Evolutionary conservation across 1,140 invertebrate genomes (phyloP).

Genomic region (Platyscapa corneri): DNA sequence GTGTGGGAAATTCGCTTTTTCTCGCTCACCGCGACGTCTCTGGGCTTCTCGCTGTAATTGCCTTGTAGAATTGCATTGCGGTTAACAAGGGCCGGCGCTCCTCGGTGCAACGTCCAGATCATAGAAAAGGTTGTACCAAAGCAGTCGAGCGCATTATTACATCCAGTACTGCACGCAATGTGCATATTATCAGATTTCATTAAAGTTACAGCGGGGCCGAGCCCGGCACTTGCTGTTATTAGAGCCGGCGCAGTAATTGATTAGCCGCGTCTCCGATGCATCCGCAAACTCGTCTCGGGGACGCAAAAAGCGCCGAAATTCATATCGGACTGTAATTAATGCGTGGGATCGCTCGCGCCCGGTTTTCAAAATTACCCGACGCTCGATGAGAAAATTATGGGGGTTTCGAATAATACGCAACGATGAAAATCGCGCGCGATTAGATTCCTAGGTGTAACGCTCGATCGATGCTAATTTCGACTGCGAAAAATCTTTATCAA

Average conservation of each 20-base stretch:
- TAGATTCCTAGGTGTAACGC: neutral
- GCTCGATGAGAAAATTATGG: slow-evolving; percentile 26
- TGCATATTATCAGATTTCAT: slow-evolving; percentile 50
- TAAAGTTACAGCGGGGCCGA: slow-evolving; percentile 41
- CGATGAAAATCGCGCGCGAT: neutral
- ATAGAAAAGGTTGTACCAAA: slow-evolving; percentile 2
- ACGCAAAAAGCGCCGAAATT: slow-evolving; percentile 12
- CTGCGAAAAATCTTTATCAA: neutral
- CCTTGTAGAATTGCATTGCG: slow-evolving; percentile 38
- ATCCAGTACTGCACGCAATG: slow-evolving; percentile 22
- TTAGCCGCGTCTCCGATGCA: slow-evolving; percentile 9
- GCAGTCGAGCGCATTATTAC: slow-evolving; percentile 40
- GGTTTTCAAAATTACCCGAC: slow-evolving; percentile 28
- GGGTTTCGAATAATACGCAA: no score
- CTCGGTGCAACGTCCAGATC: neutral
- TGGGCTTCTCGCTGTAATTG: slow-evolving; percentile 11
- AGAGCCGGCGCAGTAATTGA: slow-evolving; percentile 32
- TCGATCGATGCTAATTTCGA: neutral
- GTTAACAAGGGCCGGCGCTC: slow-evolving; percentile 16
- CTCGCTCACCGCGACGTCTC: neutral
- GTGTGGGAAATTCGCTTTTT: neutral
- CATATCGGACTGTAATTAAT: slow-evolving; percentile 23
- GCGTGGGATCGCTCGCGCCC: neutral
- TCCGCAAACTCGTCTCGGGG: neutral
- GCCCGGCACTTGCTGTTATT: neutral